Conservation (phyloP, 2,797 vertebrate species). For the Sarcophilus harrisii region DNA sequence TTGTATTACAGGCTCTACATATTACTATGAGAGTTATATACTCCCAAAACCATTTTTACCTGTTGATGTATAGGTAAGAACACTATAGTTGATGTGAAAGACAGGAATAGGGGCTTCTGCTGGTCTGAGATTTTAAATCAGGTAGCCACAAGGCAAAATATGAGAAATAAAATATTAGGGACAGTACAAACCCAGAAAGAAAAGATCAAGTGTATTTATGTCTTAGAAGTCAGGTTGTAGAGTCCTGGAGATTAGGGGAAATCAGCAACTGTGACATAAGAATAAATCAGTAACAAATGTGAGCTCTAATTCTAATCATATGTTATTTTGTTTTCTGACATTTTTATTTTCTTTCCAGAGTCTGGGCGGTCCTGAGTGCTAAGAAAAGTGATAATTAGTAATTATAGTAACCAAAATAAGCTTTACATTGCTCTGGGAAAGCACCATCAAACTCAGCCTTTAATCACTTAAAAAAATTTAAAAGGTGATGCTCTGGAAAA, state of each 20-base stretch:
- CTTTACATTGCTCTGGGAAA: neutral
- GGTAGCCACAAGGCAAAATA: neutral
- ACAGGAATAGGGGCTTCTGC: neutral
- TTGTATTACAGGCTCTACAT: neutral
- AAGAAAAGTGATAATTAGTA: neutral
- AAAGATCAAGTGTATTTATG: neutral
- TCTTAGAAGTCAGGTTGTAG: neutral
- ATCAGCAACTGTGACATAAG: neutral
- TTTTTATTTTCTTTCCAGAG: neutral
- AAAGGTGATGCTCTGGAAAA: neutral
- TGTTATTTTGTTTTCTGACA: neutral
- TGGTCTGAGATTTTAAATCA: neutral
- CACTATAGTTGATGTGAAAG: neutral
- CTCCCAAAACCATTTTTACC: neutral
- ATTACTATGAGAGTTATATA: neutral
- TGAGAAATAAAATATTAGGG: neutral
- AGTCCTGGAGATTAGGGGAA: neutral
- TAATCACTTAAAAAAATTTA: neutral
- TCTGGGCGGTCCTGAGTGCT: neutral
- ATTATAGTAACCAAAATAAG: neutral
- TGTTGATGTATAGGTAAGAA: neutral
- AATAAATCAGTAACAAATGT: neutral
- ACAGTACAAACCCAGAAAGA: neutral
- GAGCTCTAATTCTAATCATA: neutral
- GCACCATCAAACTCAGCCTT: neutral